A percentile compares a stretch with the other conserved stretches of the same genome.
Conservation (phyloP, 2,113 vertebrate species). For the Indri indri region DNA sequence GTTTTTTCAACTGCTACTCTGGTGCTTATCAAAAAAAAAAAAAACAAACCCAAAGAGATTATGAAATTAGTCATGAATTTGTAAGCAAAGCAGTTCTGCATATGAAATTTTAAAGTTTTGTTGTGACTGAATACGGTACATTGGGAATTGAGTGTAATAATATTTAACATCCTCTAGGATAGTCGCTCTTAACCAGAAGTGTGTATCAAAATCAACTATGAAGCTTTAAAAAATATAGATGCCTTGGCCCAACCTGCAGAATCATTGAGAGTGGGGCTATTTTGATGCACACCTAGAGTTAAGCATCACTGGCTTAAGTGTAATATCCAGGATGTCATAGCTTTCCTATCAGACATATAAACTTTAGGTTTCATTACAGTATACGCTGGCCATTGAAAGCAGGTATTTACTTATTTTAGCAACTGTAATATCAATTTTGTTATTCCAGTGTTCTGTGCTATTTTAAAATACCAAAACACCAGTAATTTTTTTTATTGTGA, state of each 20-base stretch:
- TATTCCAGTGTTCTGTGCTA: background rate
- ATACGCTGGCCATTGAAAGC: background rate
- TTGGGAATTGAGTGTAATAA: background rate
- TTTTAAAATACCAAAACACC: conserved; percentile 37
- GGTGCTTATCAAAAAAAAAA: background rate
- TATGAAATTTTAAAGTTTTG: background rate
- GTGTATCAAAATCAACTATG: background rate
- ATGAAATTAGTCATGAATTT: conserved; percentile 20
- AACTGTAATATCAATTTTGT: background rate
- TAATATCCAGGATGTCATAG: background rate
- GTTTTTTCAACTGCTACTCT: background rate
- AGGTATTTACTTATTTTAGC: background rate
- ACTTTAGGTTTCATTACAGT: background rate
- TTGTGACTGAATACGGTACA: background rate
- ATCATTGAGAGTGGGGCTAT: background rate
- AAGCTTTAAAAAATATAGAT: background rate
- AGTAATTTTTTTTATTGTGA: conserved; percentile 32
- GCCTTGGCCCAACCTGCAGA: background rate
- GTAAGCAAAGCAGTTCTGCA: background rate
- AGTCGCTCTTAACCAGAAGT: background rate
- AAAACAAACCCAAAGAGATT: background rate
- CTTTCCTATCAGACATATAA: background rate
- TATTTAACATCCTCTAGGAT: background rate
- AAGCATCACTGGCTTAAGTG: background rate
- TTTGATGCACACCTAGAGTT: background rate